Percentiles rank a stretch among this genome's conserved stretches.
phyloP scores from a whole-genome alignment of 2,888 invertebrate species.

The Hemistola chrysoprasaria region DNA sequence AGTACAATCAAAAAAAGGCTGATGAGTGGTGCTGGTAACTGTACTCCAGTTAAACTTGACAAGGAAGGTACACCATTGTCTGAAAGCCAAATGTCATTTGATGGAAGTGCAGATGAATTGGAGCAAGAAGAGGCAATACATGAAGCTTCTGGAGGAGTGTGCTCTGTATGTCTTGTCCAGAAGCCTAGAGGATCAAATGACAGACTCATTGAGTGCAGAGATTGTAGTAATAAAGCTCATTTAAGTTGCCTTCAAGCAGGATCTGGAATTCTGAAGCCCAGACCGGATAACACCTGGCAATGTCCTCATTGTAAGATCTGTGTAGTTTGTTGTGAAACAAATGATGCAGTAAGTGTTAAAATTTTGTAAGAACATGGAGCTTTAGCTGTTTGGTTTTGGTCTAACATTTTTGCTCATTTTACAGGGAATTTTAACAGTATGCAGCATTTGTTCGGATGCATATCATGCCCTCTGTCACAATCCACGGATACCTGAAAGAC shows the following conservation, averaged over 20 bases:
- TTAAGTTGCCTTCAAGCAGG: slow-evolving; percentile 86
- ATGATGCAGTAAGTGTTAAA: slow-evolving; percentile 84
- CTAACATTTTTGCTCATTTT: slow-evolving; percentile 33
- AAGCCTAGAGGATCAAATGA: slow-evolving; percentile 83
- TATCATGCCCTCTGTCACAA: slow-evolving; percentile 92
- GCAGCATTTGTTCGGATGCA: slow-evolving; percentile 92
- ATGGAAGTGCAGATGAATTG: slow-evolving; percentile 71
- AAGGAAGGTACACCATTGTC: slow-evolving; percentile 62
- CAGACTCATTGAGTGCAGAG: slow-evolving; percentile 85
- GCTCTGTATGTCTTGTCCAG: slow-evolving; percentile 83
- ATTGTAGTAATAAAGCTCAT: slow-evolving; percentile 89
- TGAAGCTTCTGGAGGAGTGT: slow-evolving; percentile 81
- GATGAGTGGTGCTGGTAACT: slow-evolving; percentile 52
- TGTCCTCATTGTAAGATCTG: slow-evolving; percentile 96
- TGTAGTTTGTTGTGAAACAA: slow-evolving; percentile 89
- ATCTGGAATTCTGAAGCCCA: slow-evolving; percentile 84
- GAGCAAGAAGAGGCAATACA: slow-evolving; percentile 66
- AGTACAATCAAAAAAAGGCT: slow-evolving; percentile 79
- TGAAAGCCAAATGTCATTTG: slow-evolving; percentile 64
- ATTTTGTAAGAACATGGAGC: too few species aligned
- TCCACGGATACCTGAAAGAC: slow-evolving; percentile 83
- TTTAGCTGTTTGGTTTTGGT: too few species aligned
- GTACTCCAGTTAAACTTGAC: slow-evolving; percentile 42
- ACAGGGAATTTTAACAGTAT: slow-evolving; percentile 88
- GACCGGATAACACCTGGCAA: slow-evolving; percentile 89